These are phyloP conservation scores for Cosmia trapezina DNA, from an alignment of 2,888 invertebrate species.

Conservation along the genomic window DNA sequence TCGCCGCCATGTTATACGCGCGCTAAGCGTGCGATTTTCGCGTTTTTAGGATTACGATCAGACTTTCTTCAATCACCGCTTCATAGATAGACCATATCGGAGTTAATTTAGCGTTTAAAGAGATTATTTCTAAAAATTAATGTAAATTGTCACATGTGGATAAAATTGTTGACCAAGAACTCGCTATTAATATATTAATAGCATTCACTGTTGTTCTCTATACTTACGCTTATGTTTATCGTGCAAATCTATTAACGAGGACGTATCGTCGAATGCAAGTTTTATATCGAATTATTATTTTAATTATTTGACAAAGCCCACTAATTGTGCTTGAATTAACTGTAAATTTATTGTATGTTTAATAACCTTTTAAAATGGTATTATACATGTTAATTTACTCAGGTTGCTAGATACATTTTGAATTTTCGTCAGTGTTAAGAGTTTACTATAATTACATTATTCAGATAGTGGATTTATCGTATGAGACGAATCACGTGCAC, in stretches of 20 bases:
- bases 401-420: slow-evolving; percentile 86
- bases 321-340: slow-evolving; percentile 84
- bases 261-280: slow-evolving; percentile 76
- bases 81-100: slow-evolving; percentile 78
- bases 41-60: slow-evolving; percentile 72
- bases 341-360: slow-evolving; percentile 88
- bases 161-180: slow-evolving; percentile 81
- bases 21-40: slow-evolving; percentile 56
- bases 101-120: slow-evolving; percentile 78
- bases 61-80: slow-evolving; percentile 78
- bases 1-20: slow-evolving; percentile 49
- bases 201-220: slow-evolving; percentile 82
- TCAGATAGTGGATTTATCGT: slow-evolving; percentile 78
- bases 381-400: slow-evolving; percentile 86
- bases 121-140: slow-evolving; percentile 73
- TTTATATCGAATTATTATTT: slow-evolving; percentile 80
- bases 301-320: slow-evolving; percentile 81
- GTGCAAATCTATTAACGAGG: slow-evolving; percentile 79
- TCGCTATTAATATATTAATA: slow-evolving; percentile 75
- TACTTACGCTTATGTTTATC: slow-evolving; percentile 80
- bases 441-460: slow-evolving; percentile 76
- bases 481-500: slow-evolving; percentile 80
- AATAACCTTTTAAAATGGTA: slow-evolving; percentile 83
- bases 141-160: slow-evolving; percentile 80
- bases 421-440: slow-evolving; percentile 81